phyloP scores from a whole-genome alignment of 35 echinoderm and acorn worm genomes.

The Strongylocentrotus purpuratus region DNA sequence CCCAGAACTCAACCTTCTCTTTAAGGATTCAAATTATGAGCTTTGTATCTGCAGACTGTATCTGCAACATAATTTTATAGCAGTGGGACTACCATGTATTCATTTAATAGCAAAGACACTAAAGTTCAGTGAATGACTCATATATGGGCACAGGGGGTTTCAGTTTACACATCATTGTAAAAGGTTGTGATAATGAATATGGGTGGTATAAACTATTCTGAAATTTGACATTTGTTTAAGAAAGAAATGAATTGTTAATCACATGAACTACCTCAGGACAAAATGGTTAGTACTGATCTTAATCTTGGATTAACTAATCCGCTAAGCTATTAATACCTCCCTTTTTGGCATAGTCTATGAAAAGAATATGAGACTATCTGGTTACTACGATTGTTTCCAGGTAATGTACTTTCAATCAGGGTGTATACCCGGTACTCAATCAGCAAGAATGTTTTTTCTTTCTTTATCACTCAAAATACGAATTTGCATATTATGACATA shows the following conservation, averaged over 20 bases:
- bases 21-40: too few relatives aligned
- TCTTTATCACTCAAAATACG: too few relatives aligned
- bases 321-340: background rate
- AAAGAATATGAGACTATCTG: background rate
- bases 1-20: too few relatives aligned
- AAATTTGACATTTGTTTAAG: background rate
- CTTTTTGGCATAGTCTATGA: constrained; percentile 6
- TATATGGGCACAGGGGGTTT: background rate
- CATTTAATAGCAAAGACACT: too few relatives aligned
- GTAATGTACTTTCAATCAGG: background rate
- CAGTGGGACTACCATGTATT: background rate
- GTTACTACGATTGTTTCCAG: background rate
- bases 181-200: background rate
- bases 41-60: too few relatives aligned
- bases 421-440: too few relatives aligned
- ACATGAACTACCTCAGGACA: background rate
- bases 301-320: background rate
- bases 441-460: too few relatives aligned
- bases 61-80: background rate
- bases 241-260: background rate
- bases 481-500: too few relatives aligned
- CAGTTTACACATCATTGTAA: background rate
- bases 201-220: background rate
- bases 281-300: background rate
- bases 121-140: background rate